phyloP scores from a whole-genome alignment of 2,888 invertebrate species.

The Phania funesta region DNA sequence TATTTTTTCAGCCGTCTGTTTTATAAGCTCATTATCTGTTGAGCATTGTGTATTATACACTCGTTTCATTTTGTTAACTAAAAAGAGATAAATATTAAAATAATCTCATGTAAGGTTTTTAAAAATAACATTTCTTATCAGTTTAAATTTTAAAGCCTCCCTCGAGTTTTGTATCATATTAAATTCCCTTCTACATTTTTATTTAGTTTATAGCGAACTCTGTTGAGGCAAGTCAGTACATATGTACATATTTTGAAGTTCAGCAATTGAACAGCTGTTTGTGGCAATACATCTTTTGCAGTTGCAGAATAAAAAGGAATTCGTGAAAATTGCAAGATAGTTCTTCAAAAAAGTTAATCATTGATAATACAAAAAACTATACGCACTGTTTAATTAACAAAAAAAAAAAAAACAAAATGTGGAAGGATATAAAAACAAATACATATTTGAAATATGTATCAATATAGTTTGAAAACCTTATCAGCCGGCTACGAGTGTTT shows the following conservation, averaged over 20 bases:
- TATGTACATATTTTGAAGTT: neutral
- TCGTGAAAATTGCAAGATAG: too few species aligned
- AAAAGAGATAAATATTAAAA: slow-evolving; percentile 7
- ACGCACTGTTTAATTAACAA: too few species aligned
- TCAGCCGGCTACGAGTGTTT: neutral
- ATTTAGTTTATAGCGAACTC: slow-evolving; percentile 25
- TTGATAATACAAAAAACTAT: too few species aligned
- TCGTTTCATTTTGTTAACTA: slow-evolving; percentile 47
- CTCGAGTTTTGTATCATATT: neutral
- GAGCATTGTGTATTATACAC: neutral
- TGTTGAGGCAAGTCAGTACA: slow-evolving; percentile 50
- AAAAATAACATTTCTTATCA: slow-evolving; percentile 42
- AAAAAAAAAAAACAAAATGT: too few species aligned
- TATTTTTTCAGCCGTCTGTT: neutral
- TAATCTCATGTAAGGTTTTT: neutral
- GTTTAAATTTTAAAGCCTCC: slow-evolving; percentile 1
- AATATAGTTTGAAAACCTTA: neutral
- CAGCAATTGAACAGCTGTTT: slow-evolving; percentile 47
- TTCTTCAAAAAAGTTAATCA: too few species aligned
- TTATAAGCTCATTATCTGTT: slow-evolving; percentile 12
- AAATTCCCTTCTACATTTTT: neutral
- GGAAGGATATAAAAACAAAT: too few species aligned
- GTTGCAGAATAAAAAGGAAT: neutral
- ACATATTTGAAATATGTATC: too few species aligned
- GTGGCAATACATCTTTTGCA: slow-evolving; percentile 13